Base-by-base conservation (phyloP, 1,140 invertebrate species). In the Caerostris darwini region DNA sequence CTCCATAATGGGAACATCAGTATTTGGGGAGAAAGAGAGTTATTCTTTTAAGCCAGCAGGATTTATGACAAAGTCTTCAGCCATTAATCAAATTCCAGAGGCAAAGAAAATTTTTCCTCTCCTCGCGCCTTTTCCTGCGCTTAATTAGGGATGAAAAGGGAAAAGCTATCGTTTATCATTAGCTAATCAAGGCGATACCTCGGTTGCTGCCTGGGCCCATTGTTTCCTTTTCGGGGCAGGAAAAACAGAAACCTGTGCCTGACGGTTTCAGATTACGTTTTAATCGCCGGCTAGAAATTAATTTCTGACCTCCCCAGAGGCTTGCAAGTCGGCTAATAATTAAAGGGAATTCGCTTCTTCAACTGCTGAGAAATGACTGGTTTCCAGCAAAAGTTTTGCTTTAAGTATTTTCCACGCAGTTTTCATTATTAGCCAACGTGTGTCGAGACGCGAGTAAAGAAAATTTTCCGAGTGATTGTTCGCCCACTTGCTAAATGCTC, bases 141-240 rank as follows among this genome's bases (percentile, higher is more conserved):
- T 93, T 93, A 93, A 93, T 93, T 93, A 93, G 87, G 92, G 92
- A 93, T 93, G 92, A 93, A 93, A 93, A 93, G 92, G 92, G 53
- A 58, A 86, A 83, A 93, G 92, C 92, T 93, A 93, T 93, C 92
- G 92, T 93, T 93, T 93, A 93, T 93, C 92, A 93, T 93, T 93
- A 93, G 82, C 92, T 93, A 93, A 93, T 93, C 92, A 93, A 54
- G 64, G 83, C 58, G 59, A 93, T 93, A 69, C 83, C 92, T 57
- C 19, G 12, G 61, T 93, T 93, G 86, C 64, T 93, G 92, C 82
- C 61, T 53, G 92, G 34, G 50, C 64, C 82, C 56, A 71, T 93
- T 93, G 92, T 93, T 87, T 93, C 58, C 77, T 59, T 17, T 19
- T 54, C 7, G 50, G n/a, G 14, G 81, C 50, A 81, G 82, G 81